phyloP scores from a whole-genome alignment of 2,888 invertebrate species.

The Nemapogon koenigi region DNA sequence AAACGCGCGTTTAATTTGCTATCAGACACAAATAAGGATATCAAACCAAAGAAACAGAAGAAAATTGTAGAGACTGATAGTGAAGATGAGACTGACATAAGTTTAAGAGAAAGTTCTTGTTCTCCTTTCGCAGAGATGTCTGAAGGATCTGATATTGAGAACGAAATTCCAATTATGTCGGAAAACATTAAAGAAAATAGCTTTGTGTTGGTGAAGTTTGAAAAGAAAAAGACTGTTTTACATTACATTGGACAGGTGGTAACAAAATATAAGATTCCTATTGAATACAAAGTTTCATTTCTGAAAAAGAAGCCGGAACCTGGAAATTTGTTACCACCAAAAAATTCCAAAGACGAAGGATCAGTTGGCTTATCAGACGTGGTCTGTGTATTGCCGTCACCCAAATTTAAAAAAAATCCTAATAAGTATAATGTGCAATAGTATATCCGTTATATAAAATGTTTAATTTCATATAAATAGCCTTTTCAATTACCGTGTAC shows the following conservation, averaged over 20 bases:
- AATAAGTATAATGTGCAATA: too few relatives aligned
- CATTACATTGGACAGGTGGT: constrained; percentile 11
- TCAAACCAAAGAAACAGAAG: neutral
- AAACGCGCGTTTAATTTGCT: constrained; percentile 1
- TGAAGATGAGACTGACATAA: constrained; percentile 12
- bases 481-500: too few relatives aligned
- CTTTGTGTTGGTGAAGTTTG: constrained; percentile 11
- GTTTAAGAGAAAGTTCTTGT: constrained; percentile 14
- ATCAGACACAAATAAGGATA: neutral
- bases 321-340: too few relatives aligned
- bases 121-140: constrained; percentile 12
- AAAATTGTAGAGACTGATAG: constrained; percentile 5
- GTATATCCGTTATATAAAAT: too few relatives aligned
- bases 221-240: constrained; percentile 10
- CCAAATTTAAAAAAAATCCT: too few relatives aligned
- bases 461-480: too few relatives aligned
- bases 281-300: too few relatives aligned
- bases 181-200: constrained; percentile 10
- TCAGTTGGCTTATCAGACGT: too few relatives aligned
- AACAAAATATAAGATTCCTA: constrained; percentile 6
- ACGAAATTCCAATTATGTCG: constrained; percentile 7
- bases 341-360: too few relatives aligned
- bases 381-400: too few relatives aligned
- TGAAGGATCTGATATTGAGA: constrained; percentile 8
- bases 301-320: neutral